Evolutionary conservation across 2,113 vertebrate genomes (phyloP).

Genomic region (Vulpes vulpes): DNA sequence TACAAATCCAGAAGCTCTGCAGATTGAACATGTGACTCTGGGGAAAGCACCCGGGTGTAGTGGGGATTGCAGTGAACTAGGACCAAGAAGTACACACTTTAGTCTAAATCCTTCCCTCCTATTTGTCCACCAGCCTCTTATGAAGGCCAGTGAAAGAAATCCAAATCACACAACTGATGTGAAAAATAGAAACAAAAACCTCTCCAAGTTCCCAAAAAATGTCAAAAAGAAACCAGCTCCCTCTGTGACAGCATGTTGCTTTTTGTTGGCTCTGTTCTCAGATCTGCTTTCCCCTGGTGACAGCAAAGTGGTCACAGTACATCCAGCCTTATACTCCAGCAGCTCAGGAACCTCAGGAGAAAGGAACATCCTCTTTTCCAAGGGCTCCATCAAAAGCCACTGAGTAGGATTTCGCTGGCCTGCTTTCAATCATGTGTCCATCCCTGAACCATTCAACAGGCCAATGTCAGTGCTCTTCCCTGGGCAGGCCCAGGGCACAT

Average conservation of each 20-base stretch:
- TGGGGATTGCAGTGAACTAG: background rate
- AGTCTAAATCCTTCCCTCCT: background rate
- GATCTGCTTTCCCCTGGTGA: no score
- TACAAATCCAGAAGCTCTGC: background rate
- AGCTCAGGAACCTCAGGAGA: background rate
- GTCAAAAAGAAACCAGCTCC: background rate
- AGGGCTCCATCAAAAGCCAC: background rate
- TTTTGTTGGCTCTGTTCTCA: background rate
- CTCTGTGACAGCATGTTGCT: background rate
- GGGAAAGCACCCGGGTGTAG: background rate
- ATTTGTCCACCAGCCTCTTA: background rate
- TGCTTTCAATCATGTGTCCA: background rate
- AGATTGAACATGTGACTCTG: background rate
- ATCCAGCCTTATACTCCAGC: background rate
- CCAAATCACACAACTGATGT: background rate
- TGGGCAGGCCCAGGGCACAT: background rate
- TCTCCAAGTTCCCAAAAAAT: background rate
- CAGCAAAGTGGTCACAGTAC: background rate
- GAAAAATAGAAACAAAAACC: constrained; percentile 21
- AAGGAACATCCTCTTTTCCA: background rate
- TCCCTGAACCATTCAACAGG: background rate
- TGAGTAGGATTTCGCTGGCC: background rate
- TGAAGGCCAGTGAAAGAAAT: background rate
- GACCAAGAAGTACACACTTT: background rate
- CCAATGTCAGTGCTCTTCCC: background rate